Percentiles rank a stretch among this genome's conserved stretches.
These are phyloP conservation scores for Pavo muticus DNA, from an alignment of 2,113 vertebrate species.

Conservation along the genomic window DNA sequence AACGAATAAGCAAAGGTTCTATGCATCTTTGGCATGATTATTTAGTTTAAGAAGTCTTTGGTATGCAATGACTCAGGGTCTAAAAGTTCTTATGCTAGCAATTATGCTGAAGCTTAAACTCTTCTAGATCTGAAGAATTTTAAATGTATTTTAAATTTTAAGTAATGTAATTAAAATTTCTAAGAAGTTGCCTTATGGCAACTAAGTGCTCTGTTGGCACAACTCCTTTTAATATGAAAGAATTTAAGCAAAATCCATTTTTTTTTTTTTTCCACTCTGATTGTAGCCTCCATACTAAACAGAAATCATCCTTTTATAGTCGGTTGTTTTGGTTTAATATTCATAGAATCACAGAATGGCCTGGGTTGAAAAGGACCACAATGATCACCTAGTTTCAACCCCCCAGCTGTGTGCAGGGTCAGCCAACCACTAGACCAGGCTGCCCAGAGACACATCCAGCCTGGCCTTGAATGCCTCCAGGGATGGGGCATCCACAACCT, in stretches of 20 bases:
- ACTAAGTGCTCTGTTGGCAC: fast-evolving
- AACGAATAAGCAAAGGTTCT: background rate
- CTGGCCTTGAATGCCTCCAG: too few relatives aligned
- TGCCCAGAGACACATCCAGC: too few relatives aligned
- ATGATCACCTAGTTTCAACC: too few relatives aligned
- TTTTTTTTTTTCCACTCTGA: fast-evolving
- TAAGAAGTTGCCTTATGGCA: background rate
- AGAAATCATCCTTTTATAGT: background rate
- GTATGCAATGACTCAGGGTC: background rate
- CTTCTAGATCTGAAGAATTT: background rate
- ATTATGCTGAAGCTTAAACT: background rate
- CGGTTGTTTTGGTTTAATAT: background rate
- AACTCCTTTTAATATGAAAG: background rate
- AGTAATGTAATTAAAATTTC: background rate
- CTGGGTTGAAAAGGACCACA: too few relatives aligned
- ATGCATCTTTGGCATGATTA: background rate
- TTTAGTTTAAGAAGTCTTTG: background rate
- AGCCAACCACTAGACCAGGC: too few relatives aligned
- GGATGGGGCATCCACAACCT: too few relatives aligned
- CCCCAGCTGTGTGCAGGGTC: too few relatives aligned
- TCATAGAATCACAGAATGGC: too few relatives aligned
- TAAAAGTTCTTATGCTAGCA: background rate
- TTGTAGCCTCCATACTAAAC: background rate
- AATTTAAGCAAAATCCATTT: background rate
- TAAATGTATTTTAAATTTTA: background rate